These are phyloP conservation scores for Percina caprodes DNA, from an alignment of 2,113 vertebrate species.

Conservation along the genomic window DNA sequence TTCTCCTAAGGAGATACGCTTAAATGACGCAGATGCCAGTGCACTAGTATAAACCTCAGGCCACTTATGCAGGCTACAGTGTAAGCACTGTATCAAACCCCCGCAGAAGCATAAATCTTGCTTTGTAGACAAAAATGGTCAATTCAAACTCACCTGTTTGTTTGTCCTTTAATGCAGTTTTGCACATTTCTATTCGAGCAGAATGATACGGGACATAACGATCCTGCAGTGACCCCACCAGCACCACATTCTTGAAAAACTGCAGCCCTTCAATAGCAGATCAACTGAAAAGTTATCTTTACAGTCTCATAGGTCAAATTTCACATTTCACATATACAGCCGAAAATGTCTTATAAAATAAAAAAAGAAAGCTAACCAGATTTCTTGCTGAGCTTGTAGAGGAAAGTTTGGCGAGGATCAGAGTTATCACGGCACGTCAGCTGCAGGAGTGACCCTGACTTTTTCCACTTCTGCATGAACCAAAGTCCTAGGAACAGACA, in stretches of 20 bases:
- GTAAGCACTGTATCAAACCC: too few relatives aligned
- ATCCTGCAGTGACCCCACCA: conserved; percentile 97
- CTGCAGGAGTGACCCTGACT: conserved; percentile 95
- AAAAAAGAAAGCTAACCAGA: conserved; percentile 85
- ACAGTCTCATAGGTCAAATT: conserved; percentile 1
- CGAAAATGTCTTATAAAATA: not conserved
- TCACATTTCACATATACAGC: not conserved
- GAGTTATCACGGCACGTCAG: conserved; percentile 97
- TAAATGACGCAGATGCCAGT: too few relatives aligned
- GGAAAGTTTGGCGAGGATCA: conserved; percentile 97
- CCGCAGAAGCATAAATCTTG: too few relatives aligned
- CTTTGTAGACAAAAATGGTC: not conserved
- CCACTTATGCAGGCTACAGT: too few relatives aligned
- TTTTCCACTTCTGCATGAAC: conserved; percentile 99
- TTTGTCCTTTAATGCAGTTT: conserved; percentile 99
- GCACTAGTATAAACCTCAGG: too few relatives aligned
- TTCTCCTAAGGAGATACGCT: too few relatives aligned
- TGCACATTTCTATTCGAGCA: conserved; percentile 99
- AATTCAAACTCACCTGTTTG: conserved; percentile 90
- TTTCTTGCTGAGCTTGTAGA: conserved; percentile 99
- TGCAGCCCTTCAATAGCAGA: conserved; percentile 88
- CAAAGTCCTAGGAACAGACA: conserved; percentile 88
- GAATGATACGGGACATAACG: conserved; percentile 99
- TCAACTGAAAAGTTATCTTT: not conserved
- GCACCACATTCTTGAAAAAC: conserved; percentile 96